Evolutionary conservation across 1,140 invertebrate species (phyloP).

Genomic region (Diprion similis): DNA sequence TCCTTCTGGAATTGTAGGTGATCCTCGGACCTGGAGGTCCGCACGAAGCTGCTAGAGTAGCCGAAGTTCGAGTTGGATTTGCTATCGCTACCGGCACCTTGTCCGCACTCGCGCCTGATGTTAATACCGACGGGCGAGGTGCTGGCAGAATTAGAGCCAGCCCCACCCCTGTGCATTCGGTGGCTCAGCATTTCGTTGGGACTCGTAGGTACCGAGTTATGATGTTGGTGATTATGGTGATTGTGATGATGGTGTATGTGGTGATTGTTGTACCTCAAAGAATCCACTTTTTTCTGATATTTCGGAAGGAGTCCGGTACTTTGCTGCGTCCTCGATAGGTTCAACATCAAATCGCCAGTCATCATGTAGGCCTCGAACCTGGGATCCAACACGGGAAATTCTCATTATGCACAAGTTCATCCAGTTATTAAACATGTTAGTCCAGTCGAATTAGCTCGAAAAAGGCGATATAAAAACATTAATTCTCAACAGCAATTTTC

Average conservation of each 20-base stretch:
- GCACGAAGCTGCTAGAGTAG: conserved; percentile 65
- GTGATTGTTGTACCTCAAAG: conserved; percentile 62
- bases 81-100: conserved; percentile 34
- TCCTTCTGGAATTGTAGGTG: conserved; percentile 82
- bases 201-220: conserved; percentile 83
- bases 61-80: conserved; percentile 46
- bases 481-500: no score
- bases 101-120: conserved; percentile 59
- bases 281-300: conserved; percentile 72
- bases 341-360: conserved; percentile 95
- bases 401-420: no score
- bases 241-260: conserved; percentile 49
- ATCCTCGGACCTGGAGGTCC: conserved; percentile 86
- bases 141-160: conserved; percentile 63
- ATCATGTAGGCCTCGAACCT: conserved; percentile 94
- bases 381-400: not conserved
- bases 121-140: conserved; percentile 62
- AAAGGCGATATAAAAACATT: no score
- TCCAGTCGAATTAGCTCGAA: no score
- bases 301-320: conserved; percentile 67
- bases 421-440: no score
- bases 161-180: conserved; percentile 51
- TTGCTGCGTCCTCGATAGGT: conserved; percentile 81
- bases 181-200: conserved; percentile 70
- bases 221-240: conserved; percentile 62